Percentiles rank a stretch among this genome's conserved stretches.
These are phyloP conservation scores for Epinotia bilunana DNA, from an alignment of 2,888 invertebrate genomes.

Conservation along the genomic window DNA sequence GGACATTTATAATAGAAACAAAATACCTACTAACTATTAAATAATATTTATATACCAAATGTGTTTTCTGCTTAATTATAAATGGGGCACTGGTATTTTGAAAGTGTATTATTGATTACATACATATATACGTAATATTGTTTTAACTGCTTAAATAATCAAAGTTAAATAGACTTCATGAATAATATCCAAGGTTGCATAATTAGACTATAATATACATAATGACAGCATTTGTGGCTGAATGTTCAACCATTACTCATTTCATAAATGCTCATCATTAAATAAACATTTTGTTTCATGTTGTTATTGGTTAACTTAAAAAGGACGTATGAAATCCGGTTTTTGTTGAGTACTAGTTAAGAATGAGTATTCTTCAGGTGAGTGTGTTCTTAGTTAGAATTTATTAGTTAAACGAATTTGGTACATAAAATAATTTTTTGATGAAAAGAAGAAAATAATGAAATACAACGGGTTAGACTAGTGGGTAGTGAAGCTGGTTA, in stretches of 20 bases:
- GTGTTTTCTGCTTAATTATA: background rate
- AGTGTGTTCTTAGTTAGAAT: background rate
- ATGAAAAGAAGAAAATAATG: no score
- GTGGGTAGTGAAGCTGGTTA: no score
- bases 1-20: background rate
- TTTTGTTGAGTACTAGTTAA: background rate
- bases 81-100: background rate
- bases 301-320: background rate
- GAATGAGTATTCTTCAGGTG: background rate
- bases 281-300: background rate
- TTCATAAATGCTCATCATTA: conserved; percentile 1
- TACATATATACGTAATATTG: background rate
- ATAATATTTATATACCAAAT: background rate
- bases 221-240: background rate
- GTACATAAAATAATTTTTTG: no score
- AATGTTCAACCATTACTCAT: background rate
- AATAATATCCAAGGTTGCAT: conserved; percentile 5
- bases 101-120: background rate
- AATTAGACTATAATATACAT: conserved; percentile 7
- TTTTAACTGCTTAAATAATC: background rate
- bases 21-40: background rate
- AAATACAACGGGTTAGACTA: no score
- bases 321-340: background rate
- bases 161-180: background rate
- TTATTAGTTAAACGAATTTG: no score